Evolutionary conservation across 2,113 vertebrate species (phyloP).

Genomic region (Myiozetetes cayanensis): DNA sequence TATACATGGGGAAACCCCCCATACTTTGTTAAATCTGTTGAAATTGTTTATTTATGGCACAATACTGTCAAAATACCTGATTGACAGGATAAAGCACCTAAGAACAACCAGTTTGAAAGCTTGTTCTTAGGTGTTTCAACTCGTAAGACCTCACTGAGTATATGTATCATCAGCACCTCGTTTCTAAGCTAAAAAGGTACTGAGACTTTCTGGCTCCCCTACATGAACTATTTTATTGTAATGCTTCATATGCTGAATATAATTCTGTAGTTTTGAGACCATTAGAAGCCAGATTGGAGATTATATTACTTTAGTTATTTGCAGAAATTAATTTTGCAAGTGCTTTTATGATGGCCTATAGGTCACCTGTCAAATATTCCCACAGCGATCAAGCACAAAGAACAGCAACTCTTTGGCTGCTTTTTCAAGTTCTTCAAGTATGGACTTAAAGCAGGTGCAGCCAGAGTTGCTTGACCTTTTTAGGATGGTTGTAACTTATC

Average conservation of each 20-base stretch:
- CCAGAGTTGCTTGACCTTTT: conserved; percentile 57
- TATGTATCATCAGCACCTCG: conserved; percentile 43
- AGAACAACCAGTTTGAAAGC: conserved; percentile 64
- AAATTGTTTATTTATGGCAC: background rate
- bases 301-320: conserved; percentile 75
- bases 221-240: conserved; percentile 64
- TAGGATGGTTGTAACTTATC: conserved; percentile 74
- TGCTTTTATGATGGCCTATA: conserved; percentile 76
- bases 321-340: conserved; percentile 74
- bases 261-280: background rate
- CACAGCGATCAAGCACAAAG: conserved; percentile 53
- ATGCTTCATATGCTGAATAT: conserved; percentile 30
- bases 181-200: conserved; percentile 60
- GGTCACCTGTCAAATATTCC: conserved; percentile 49
- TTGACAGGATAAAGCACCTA: conserved; percentile 42
- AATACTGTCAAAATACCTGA: background rate
- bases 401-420: conserved; percentile 71
- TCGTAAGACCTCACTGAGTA: background rate
- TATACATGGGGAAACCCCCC: background rate
- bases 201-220: conserved; percentile 65
- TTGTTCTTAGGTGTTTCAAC: conserved; percentile 65
- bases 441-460: conserved; percentile 75
- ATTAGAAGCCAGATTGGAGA: conserved; percentile 65
- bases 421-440: conserved; percentile 72
- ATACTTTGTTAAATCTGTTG: background rate